Percentiles rank a stretch among this genome's conserved stretches.
Conservation (phyloP, 2,797 vertebrate species). For the Phrynocephalus vlangalii region DNA sequence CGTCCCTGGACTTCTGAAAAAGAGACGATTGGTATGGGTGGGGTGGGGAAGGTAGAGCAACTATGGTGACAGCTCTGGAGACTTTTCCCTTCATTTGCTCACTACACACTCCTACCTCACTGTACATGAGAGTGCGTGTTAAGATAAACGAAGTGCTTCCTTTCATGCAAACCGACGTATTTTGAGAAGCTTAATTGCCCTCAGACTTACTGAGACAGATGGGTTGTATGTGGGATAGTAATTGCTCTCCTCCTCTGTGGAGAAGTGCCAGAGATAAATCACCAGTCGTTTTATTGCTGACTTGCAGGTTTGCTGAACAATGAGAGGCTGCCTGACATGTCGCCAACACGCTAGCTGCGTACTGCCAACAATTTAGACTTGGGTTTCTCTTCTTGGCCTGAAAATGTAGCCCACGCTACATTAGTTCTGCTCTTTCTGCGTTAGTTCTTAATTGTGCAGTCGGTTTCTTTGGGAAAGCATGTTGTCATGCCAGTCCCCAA, state of each 20-base stretch:
- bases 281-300: slow-evolving; percentile 42
- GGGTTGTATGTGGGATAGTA: slow-evolving; percentile 27
- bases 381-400: slow-evolving; percentile 36
- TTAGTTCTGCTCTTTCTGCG: neutral
- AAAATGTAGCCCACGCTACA: neutral
- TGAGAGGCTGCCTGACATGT: neutral
- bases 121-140: neutral
- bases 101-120: no score
- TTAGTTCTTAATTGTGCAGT: neutral
- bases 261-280: slow-evolving; percentile 56
- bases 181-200: slow-evolving; percentile 45
- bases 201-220: slow-evolving; percentile 45
- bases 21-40: no score
- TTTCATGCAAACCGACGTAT: slow-evolving; percentile 47
- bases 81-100: neutral
- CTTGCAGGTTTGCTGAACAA: slow-evolving; percentile 46
- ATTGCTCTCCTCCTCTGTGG: slow-evolving; percentile 18
- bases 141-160: slow-evolving; percentile 1
- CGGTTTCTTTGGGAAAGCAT: neutral
- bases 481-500: neutral
- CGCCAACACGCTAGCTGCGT: neutral
- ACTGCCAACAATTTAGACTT: slow-evolving; percentile 28
- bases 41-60: no score
- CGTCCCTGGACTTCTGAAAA: no score
- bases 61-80: neutral